phyloP scores from a whole-genome alignment of 2,113 vertebrate species.

The Guaruba guarouba region DNA sequence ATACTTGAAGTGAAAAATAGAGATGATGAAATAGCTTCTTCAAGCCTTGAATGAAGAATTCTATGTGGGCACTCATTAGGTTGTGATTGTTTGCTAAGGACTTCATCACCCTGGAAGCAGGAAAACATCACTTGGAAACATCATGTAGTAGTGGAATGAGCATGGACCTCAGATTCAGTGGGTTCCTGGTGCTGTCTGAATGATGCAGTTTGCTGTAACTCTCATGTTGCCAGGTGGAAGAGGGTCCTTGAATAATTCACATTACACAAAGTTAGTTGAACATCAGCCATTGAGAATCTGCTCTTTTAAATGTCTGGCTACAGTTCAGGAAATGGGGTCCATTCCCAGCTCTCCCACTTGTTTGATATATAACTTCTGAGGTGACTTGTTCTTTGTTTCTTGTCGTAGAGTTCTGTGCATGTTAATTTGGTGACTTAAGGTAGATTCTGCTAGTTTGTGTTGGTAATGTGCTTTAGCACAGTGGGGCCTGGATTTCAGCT shows the following conservation, averaged over 20 bases:
- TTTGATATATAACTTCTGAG: neutral
- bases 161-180: rapidly evolving
- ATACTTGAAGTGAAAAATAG: neutral
- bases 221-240: neutral
- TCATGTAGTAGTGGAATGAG: neutral
- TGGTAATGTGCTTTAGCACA: neutral
- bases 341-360: rapidly evolving
- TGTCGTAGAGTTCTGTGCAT: neutral
- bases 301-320: neutral
- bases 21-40: neutral
- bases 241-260: neutral
- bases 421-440: neutral
- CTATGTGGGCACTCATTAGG: too few relatives aligned
- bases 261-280: neutral
- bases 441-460: neutral
- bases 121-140: neutral
- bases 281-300: neutral
- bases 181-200: neutral
- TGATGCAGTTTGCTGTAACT: neutral
- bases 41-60: neutral
- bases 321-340: neutral
- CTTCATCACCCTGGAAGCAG: neutral
- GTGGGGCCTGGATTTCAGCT: neutral
- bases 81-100: neutral
- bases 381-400: neutral